phyloP scores from a whole-genome alignment of 1,140 invertebrate genomes.

The Plodia interpunctella region DNA sequence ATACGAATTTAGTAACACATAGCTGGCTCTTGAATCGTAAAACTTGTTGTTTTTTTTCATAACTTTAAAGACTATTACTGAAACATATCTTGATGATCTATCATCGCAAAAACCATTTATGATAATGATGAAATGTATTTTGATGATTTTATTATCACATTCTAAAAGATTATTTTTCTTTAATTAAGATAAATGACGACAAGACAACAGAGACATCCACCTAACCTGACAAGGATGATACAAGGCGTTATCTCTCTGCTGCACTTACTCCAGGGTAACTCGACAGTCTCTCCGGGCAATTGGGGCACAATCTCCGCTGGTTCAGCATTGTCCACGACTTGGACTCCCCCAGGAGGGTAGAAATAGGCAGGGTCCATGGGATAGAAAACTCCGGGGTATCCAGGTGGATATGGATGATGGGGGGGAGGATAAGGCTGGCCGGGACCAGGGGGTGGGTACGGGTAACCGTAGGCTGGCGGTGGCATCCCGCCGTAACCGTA shows the following conservation, averaged over 20 bases:
- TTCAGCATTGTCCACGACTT: conserved; percentile 38
- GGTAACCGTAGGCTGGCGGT: conserved; percentile 37
- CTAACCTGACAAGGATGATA: neutral
- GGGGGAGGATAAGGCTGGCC: conserved; percentile 19
- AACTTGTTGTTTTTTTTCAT: too few relatives aligned
- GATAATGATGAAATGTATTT: too few relatives aligned
- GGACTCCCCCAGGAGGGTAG: conserved; percentile 39
- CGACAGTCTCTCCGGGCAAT: conserved; percentile 65
- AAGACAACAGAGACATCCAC: too few relatives aligned
- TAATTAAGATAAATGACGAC: too few relatives aligned
- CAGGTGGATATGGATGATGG: conserved; percentile 34
- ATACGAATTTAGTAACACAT: neutral
- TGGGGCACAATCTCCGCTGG: conserved; percentile 43
- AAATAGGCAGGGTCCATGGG: conserved; percentile 60
- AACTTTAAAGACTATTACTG: too few relatives aligned
- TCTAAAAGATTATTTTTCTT: too few relatives aligned
- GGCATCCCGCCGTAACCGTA: conserved; percentile 50
- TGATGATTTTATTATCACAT: too few relatives aligned
- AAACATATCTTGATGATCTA: too few relatives aligned
- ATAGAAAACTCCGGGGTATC: conserved; percentile 46
- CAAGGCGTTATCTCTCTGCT: conserved; percentile 33
- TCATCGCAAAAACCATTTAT: too few relatives aligned
- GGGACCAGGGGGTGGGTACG: conserved; percentile 31
- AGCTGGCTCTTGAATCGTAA: too few relatives aligned
- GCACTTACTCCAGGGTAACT: conserved; percentile 70